Evolutionary conservation across 2,888 invertebrate species (phyloP), one percentile per base, ranked within the genome.

Genomic region (Graphium colonna): DNA sequence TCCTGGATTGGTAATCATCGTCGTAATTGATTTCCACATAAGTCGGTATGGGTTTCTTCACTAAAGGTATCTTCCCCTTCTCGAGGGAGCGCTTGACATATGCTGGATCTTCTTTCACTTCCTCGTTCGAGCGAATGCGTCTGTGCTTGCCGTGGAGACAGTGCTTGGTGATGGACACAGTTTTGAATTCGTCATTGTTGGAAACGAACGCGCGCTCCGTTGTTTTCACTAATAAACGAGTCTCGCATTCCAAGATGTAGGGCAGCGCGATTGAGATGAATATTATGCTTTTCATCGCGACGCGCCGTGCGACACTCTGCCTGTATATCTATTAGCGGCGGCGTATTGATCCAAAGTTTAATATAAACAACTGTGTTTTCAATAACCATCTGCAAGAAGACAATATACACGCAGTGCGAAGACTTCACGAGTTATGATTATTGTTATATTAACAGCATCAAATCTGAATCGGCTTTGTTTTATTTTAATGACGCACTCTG

Each of bases 21-120:
- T 80, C 78, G 50, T 79, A 73, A 10, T 81, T 78, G 1, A 70
- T 57, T 9, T 82, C 82, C 9, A 68, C 73, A 50, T 71, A 85
- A 63, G 80, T 85, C 0, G 84, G 80, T 60, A 85, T 79, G 0
- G 85, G 83, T 68, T 81, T 82, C 48, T 79, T 83, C 1, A 83
- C 72, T 13, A 80, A 65, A 1, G 64, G 60, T 40, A 47, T 38
- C 54, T 64, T 63, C 10, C 51, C 46, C 44, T 54, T 51, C 9
- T 54, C 52, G 10, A 46, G 33, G 15, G 44, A 51, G 10, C 42
- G 49, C 47, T 57, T 55, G 12, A 40, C 17, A 13, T 51, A 17
- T 5, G 43, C 47, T 4, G 41, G 38, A 13, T 28, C 53, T 33
- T 51, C 43, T 33, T 50, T 46, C 16, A 46, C 43, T 10, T 53